Conservation (phyloP, 1,140 invertebrate genomes). For the Lycorma delicatula region DNA sequence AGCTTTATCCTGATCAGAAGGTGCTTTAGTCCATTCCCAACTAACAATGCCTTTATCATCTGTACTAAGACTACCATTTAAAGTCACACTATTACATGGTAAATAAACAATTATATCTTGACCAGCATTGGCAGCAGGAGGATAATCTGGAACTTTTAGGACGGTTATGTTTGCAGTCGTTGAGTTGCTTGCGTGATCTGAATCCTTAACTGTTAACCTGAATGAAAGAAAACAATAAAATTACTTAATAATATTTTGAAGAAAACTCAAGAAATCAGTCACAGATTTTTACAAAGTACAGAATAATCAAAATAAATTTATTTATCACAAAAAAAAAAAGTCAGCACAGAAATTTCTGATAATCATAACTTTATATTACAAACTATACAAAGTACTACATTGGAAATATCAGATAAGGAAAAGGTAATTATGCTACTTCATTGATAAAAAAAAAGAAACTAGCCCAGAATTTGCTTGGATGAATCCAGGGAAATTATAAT, state of each 20-base stretch:
- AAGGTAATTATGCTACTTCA: too few relatives aligned
- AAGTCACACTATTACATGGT: constrained; percentile 76
- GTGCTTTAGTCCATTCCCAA: constrained; percentile 92
- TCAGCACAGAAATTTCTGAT: too few relatives aligned
- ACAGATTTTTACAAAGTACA: too few relatives aligned
- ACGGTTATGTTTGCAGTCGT: constrained; percentile 85
- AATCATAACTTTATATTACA: too few relatives aligned
- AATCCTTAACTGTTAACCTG: constrained; percentile 83
- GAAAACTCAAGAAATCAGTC: not conserved
- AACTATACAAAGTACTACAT: too few relatives aligned
- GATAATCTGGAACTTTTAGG: constrained; percentile 86
- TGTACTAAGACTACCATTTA: constrained; percentile 83
- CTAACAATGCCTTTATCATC: constrained; percentile 87
- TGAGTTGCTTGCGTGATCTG: constrained; percentile 76
- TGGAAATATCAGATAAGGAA: too few relatives aligned
- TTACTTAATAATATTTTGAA: not conserved
- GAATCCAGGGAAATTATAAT: too few relatives aligned
- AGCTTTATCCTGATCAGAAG: constrained; percentile 74
- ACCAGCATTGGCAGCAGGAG: constrained; percentile 88
- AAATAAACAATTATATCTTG: constrained; percentile 84
- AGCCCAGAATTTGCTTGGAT: too few relatives aligned
- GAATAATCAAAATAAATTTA: too few relatives aligned
- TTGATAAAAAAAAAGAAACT: too few relatives aligned
- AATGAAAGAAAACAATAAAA: not conserved
- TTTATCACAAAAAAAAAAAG: too few relatives aligned